A percentile compares a stretch with the other conserved stretches of the same genome.
Conservation (phyloP, 2,113 vertebrate species). For the Cololabis saira region DNA sequence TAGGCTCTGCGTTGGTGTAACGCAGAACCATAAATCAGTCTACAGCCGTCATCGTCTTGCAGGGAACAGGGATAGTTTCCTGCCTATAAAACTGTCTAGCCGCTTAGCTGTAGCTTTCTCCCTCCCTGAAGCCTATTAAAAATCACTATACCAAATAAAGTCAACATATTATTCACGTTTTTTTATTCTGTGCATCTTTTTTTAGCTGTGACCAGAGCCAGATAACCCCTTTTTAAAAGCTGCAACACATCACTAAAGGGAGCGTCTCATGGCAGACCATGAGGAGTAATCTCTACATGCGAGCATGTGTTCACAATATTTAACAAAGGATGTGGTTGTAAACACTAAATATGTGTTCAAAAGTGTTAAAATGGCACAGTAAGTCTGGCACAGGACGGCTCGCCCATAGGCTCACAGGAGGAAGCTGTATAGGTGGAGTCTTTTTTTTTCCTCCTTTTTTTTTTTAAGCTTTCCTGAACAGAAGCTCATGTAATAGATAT, state of each 20-base stretch:
- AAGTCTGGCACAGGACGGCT: neutral
- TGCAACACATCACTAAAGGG: too few relatives aligned
- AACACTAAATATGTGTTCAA: neutral
- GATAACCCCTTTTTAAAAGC: too few relatives aligned
- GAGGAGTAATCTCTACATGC: neutral
- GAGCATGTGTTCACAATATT: neutral
- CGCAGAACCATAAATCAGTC: too few relatives aligned
- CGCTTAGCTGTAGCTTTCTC: conserved; percentile 59
- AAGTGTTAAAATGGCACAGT: neutral
- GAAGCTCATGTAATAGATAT: neutral
- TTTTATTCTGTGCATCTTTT: neutral
- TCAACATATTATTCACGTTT: neutral
- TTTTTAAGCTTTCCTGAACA: neutral
- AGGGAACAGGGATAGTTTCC: conserved; percentile 47
- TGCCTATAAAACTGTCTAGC: conserved; percentile 58
- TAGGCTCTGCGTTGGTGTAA: too few relatives aligned
- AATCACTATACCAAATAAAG: neutral
- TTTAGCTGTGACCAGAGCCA: neutral
- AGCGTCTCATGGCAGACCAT: too few relatives aligned
- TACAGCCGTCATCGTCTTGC: neutral
- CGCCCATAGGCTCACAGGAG: neutral
- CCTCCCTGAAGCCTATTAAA: conserved; percentile 41
- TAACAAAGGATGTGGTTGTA: too few relatives aligned
- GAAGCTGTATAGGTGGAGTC: conserved; percentile 32
- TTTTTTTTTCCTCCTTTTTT: neutral